phyloP scores from a whole-genome alignment of 2,113 vertebrate genomes.

The Amphilophus citrinellus region DNA sequence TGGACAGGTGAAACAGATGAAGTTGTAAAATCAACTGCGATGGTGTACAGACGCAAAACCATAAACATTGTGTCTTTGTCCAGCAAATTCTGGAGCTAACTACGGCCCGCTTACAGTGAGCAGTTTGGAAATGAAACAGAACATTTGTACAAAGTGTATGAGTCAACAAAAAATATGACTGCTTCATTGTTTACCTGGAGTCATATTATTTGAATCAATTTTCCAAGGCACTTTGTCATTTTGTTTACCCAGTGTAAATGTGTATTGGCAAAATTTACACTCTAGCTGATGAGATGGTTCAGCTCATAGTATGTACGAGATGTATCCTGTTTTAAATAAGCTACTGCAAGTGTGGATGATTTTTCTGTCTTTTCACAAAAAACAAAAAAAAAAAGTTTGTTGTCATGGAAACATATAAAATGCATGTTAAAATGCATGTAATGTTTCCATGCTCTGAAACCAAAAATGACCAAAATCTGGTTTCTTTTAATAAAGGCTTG shows the following conservation, averaged over 20 bases:
- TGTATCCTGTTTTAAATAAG: neutral
- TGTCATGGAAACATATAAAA: slow-evolving; percentile 8
- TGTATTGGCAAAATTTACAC: neutral
- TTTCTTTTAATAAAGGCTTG: neutral
- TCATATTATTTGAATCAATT: neutral
- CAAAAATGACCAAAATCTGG: neutral
- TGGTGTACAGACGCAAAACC: neutral
- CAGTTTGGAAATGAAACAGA: neutral
- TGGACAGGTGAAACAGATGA: neutral
- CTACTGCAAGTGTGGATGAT: slow-evolving; percentile 45
- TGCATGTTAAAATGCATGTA: slow-evolving; percentile 63
- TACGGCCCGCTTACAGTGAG: neutral
- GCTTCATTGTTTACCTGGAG: neutral
- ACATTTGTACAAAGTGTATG: neutral
- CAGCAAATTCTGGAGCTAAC: neutral
- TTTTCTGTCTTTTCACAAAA: slow-evolving; percentile 43
- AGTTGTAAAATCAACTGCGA: neutral
- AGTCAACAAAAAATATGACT: neutral
- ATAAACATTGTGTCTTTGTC: neutral
- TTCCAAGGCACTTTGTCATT: neutral
- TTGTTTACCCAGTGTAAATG: neutral
- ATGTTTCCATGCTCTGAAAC: slow-evolving; percentile 43
- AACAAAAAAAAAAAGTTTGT: neutral
- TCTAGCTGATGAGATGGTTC: neutral
- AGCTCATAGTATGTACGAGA: neutral